Evolutionary conservation across 2,113 vertebrate genomes (phyloP).

Genomic region (Pelodiscus sinensis): DNA sequence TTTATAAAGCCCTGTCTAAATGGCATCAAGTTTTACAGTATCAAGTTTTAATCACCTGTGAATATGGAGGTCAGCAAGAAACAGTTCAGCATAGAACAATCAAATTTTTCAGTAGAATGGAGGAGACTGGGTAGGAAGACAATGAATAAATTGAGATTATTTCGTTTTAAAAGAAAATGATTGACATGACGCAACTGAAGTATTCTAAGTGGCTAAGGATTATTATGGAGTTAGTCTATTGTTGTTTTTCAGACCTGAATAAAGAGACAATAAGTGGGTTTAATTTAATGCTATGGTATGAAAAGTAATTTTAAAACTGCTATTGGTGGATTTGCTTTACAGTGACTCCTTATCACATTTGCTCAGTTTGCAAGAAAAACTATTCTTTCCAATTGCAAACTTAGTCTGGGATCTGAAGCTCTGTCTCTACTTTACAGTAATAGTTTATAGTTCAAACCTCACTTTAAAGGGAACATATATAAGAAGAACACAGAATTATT

Average conservation of each 20-base stretch:
- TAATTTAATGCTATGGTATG: not conserved
- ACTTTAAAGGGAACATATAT: not conserved
- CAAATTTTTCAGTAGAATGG: not conserved
- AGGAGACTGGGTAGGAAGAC: fast-evolving
- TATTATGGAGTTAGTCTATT: not conserved
- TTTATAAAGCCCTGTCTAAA: not conserved
- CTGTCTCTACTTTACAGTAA: not conserved
- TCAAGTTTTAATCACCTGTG: not conserved
- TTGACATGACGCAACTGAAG: not conserved
- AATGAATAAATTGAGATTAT: not conserved
- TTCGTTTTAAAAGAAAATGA: not conserved
- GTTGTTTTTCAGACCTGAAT: not conserved
- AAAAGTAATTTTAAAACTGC: not conserved
- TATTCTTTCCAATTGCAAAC: not conserved
- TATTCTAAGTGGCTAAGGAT: not conserved
- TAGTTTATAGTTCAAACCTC: not conserved
- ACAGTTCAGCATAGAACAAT: not conserved
- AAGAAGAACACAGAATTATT: not conserved
- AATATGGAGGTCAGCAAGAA: fast-evolving
- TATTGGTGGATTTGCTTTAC: not conserved
- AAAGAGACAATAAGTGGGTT: not conserved
- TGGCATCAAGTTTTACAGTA: not conserved
- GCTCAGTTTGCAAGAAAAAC: not conserved
- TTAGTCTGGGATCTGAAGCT: not conserved
- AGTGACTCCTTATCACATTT: not conserved